Evolutionary conservation across 2,113 vertebrate species (phyloP).

Genomic region (Azemiops feae): DNA sequence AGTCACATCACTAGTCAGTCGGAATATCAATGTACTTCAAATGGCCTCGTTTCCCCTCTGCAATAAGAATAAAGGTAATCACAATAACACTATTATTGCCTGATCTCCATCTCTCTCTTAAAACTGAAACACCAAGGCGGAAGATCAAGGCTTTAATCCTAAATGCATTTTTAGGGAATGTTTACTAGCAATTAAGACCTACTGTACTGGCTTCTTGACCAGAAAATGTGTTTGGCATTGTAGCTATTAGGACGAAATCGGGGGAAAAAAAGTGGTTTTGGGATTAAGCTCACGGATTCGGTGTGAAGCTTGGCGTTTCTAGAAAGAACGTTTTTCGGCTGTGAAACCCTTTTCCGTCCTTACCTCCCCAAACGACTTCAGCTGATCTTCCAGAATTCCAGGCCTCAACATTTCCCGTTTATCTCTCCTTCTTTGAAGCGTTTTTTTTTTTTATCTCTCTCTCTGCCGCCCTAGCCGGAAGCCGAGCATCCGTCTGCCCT

Average conservation of each 20-base stretch:
- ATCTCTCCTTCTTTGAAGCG: neutral
- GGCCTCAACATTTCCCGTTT: neutral
- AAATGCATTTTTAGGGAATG: neutral
- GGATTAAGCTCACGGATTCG: neutral
- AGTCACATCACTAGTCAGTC: neutral
- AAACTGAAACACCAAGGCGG: neutral
- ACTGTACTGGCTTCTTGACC: neutral
- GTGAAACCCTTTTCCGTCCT: neutral
- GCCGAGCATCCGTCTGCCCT: neutral
- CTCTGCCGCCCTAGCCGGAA: neutral
- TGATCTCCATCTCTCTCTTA: neutral
- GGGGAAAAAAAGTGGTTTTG: neutral
- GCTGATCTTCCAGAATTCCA: neutral
- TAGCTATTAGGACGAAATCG: neutral
- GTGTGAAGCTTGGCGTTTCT: neutral
- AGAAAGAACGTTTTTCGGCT: neutral
- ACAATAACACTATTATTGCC: neutral
- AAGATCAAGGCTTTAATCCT: neutral
- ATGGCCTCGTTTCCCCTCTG: neutral
- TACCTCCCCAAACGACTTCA: neutral
- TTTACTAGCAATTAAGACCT: neutral
- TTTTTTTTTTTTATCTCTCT: neutral
- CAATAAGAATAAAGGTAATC: neutral
- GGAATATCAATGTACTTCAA: neutral
- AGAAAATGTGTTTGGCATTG: neutral